Evolutionary conservation across 2,888 invertebrate species (phyloP).

Genomic region (Cryptophagus acutangulus): DNA sequence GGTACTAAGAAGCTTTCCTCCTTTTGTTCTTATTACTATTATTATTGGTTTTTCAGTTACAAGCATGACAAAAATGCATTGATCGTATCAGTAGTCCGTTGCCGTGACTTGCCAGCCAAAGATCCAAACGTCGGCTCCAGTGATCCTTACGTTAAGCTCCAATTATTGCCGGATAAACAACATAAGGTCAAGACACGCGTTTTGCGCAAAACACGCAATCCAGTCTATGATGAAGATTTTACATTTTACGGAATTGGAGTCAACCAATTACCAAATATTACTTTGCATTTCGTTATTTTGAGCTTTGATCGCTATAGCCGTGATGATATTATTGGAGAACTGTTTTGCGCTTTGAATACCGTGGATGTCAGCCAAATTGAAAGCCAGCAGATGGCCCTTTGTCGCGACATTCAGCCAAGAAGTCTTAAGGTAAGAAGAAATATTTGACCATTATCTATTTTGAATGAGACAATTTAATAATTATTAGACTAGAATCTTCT

Average conservation of each 20-base stretch:
- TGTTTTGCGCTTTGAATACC: conserved; percentile 74
- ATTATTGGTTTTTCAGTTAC: conserved; percentile 57
- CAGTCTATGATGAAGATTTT: conserved; percentile 98
- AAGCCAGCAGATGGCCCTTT: conserved; percentile 74
- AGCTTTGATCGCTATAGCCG: conserved; percentile 97
- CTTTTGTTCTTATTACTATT: neutral
- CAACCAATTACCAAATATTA: conserved; percentile 82
- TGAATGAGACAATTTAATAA: neutral
- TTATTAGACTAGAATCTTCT: conserved; percentile 4
- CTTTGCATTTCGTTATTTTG: conserved; percentile 87
- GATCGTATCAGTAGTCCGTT: conserved; percentile 87
- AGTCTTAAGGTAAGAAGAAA: conserved; percentile 72
- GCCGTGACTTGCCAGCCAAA: conserved; percentile 81
- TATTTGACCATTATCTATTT: conserved; percentile 1
- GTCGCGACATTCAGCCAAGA: conserved; percentile 87
- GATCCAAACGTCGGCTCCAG: conserved; percentile 75
- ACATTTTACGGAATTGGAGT: conserved; percentile 93
- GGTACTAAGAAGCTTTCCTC: conserved; percentile 48
- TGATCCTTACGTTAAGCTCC: conserved; percentile 97
- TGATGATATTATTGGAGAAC: conserved; percentile 97
- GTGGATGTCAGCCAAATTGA: conserved; percentile 65
- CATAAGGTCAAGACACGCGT: conserved; percentile 93
- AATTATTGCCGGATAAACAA: conserved; percentile 94
- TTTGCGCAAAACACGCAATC: conserved; percentile 90
- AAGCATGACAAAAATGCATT: conserved; percentile 85